Base-by-base conservation (phyloP, 2,888 invertebrate species). In the Psylliodes chrysocephalus region DNA sequence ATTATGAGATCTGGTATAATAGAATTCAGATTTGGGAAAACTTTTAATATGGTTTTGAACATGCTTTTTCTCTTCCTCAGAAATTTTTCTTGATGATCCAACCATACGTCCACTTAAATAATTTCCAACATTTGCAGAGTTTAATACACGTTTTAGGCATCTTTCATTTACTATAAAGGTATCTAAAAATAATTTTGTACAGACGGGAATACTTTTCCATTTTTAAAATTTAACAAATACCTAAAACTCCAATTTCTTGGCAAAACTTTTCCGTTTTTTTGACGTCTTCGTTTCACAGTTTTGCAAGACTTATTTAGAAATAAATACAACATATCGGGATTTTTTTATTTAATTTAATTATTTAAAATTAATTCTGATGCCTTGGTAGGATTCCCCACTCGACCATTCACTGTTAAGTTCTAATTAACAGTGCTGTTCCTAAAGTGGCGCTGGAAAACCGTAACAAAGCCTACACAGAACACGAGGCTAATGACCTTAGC, bases 81-180 rank as follows among this genome's bases (percentile, higher is more conserved):
- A 35, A 7, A 35, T 35, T 35, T 35, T 35, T 35, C 35, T 35
- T n/a, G 12, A 35, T n/a, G 35, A 35, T 35, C 35, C 35, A 35
- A n/a, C 6, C 35, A 35, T 7, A 6, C 7, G 7, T n/a, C 35
- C 7, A 35, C 35, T 5, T 35, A 35, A 35, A 35, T 35, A 5
- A n/a, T 35, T 35, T 2, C 12, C 35, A 35, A 35, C 35, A n/a
- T 35, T 35, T 35, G 5, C n/a, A 35, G 35, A 35, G 5, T 35
- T 35, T 35, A 35, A 35, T 35, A 35, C 35, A n/a, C 35, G 35
- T 35, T 35, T 35, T n/a, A 35, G n/a, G 5, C 35, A n/a, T 35
- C 12, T n/a, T 35, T 35, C 35, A n/a, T n/a, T 35, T 35, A 35
- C n/a, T 35, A 7, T 5, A 35, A 35, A 35, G n/a, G 35, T 35